Base-by-base conservation (phyloP, 2,888 invertebrate genomes). In the Acronicta psi region DNA sequence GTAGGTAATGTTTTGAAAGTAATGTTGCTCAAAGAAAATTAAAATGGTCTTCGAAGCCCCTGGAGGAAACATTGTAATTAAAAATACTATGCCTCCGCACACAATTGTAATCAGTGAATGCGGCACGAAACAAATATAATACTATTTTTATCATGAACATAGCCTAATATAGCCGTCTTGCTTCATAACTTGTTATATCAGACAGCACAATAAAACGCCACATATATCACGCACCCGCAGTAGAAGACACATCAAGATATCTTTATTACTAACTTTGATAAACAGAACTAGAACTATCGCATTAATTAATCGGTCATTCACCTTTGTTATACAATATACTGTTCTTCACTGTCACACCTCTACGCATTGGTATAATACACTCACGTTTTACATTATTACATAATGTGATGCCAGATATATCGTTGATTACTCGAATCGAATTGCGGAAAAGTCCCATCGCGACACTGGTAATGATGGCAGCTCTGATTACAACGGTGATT, bases 201-300 rank as follows among this genome's bases (percentile, higher is more conserved):
- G 42, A 41, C 57, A 57, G 47, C 16, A 69, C 57, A 69, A 69
- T 75, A 72, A 64, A 69, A 66, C 56, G 62, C 62, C 64, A 69
- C 66, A 75, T 80, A 75, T 73, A 69, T 78, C 80, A 81, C 65
- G 59, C 66, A 62, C 56, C 58, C 72, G 66, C 75, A 75, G 75
- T 70, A 72, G 71, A 75, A 69, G 70, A 75, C 73, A 80, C 85
- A 82, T 83, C 80, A 78, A 81, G 84, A 88, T 89, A 88, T 88
- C 88, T 89, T 91, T 91, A 91, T 90, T 89, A 69, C 84, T 77
- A 70, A 79, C 79, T 83, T 77, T 85, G 86, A 89, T 89, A 91
- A 89, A 87, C 81, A 75, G 77, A 85, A 84, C 83, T 85, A 83
- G 85, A 86, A 84, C 82, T 87, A 83, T 88, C 84, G 75, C 74